These are phyloP conservation scores for Drosophila lini DNA, from an alignment of 1,140 invertebrate species.

Conservation along the genomic window DNA sequence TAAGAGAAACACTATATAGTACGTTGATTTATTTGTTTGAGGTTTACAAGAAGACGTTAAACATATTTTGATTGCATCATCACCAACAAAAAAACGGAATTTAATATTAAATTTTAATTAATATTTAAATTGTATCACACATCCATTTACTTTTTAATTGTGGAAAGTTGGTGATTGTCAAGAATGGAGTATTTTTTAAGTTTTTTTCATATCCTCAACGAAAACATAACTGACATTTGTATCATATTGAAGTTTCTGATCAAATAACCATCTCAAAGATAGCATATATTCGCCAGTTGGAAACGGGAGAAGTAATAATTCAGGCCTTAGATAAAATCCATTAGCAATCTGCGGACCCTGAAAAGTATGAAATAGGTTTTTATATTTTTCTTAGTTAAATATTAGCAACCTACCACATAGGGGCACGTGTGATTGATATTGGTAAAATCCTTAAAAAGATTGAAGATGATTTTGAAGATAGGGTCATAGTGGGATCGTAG, in stretches of 20 bases:
- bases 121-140: too few relatives aligned
- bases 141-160: too few relatives aligned
- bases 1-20: too few relatives aligned
- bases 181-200: background rate
- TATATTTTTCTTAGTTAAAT: too few relatives aligned
- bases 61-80: too few relatives aligned
- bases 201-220: background rate
- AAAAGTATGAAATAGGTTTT: background rate
- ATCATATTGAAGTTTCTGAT: slow-evolving; percentile 18
- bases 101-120: too few relatives aligned
- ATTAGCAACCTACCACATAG: background rate
- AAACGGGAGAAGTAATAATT: background rate
- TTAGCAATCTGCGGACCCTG: slow-evolving; percentile 29
- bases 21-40: too few relatives aligned
- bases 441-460: slow-evolving; percentile 30
- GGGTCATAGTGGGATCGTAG: slow-evolving; percentile 1
- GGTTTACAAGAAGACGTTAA: too few relatives aligned
- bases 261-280: background rate
- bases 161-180: too few relatives aligned
- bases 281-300: slow-evolving; percentile 42
- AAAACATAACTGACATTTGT: slow-evolving; percentile 23
- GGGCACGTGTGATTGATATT: slow-evolving; percentile 48
- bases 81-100: too few relatives aligned
- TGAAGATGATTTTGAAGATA: background rate
- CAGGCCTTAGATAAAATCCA: slow-evolving; percentile 8